Conservation (phyloP, 2,797 vertebrate species). For the Micrastur ruficollis region DNA sequence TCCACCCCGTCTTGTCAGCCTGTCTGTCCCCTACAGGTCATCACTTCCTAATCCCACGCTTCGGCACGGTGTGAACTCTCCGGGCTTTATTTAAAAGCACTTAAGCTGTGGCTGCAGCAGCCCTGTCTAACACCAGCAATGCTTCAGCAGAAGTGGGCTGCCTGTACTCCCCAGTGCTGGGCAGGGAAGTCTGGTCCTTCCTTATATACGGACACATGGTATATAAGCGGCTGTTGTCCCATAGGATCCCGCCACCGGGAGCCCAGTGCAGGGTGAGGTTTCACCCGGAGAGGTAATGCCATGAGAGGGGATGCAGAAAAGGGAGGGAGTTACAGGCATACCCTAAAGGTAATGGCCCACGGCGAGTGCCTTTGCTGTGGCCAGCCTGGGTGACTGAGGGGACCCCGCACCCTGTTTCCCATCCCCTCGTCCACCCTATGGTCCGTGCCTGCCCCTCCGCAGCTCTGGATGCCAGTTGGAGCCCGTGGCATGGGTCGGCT, state of each 20-base stretch:
- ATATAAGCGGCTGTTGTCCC: neutral
- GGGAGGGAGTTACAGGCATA: too few species aligned
- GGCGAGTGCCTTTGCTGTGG: rapidly evolving
- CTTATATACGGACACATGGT: rapidly evolving
- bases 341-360: neutral
- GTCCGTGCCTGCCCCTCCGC: rapidly evolving
- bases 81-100: neutral
- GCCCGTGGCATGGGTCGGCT: neutral
- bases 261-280: neutral
- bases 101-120: neutral
- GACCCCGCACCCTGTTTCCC: neutral
- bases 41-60: rapidly evolving
- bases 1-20: rapidly evolving
- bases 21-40: neutral
- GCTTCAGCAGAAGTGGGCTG: neutral
- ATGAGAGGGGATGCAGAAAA: neutral
- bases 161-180: neutral
- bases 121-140: neutral
- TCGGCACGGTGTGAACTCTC: rapidly evolving
- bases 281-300: neutral
- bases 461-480: neutral
- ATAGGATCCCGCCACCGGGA: rapidly evolving
- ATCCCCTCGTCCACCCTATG: neutral
- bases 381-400: rapidly evolving
- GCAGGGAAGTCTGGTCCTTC: neutral